Evolutionary conservation across 1,140 invertebrate genomes (phyloP).

Genomic region (Drosophila tsacasi): DNA sequence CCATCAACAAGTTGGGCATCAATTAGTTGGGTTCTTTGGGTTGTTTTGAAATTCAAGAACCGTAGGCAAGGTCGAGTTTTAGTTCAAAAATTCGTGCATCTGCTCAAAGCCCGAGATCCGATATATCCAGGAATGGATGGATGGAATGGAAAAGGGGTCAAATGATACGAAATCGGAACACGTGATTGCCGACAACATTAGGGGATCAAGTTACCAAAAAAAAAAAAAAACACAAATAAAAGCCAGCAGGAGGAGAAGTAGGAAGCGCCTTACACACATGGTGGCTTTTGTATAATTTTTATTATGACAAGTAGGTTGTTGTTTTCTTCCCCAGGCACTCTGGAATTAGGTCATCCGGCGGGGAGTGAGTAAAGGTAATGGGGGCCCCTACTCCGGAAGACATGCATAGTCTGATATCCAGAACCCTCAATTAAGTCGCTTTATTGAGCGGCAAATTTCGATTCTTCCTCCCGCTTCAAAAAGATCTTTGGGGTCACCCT

Average conservation of each 20-base stretch:
- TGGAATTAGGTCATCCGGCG: conserved; percentile 60
- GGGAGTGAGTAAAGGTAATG: conserved; percentile 33
- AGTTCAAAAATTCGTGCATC: conserved; percentile 41
- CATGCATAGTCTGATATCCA: conserved; percentile 18
- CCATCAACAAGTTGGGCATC: conserved; percentile 68
- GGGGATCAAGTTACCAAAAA: conserved; percentile 67
- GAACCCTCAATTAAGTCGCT: conserved; percentile 65
- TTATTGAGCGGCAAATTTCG: conserved; percentile 77
- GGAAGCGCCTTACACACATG: conserved; percentile 26
- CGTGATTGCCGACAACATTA: conserved; percentile 72
- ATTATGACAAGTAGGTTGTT: conserved; percentile 48
- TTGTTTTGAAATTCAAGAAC: conserved; percentile 76
- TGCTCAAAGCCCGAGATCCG: conserved; percentile 18
- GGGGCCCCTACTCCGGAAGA: conserved; percentile 45
- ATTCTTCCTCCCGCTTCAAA: conserved; percentile 43
- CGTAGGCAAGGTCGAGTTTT: conserved; percentile 68
- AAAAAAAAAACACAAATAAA: conserved; percentile 30
- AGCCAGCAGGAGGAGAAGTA: conserved; percentile 17
- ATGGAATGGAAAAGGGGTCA: conserved; percentile 64
- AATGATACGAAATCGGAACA: conserved; percentile 69
- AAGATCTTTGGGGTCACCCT: conserved; percentile 32
- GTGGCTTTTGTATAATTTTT: conserved; percentile 36
- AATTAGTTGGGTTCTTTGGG: conserved; percentile 65
- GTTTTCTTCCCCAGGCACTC: conserved; percentile 31
- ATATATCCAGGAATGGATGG: conserved; percentile 28